These are phyloP conservation scores for Lithodes maja DNA, from an alignment of 2,888 invertebrate genomes.

Conservation along the genomic window DNA sequence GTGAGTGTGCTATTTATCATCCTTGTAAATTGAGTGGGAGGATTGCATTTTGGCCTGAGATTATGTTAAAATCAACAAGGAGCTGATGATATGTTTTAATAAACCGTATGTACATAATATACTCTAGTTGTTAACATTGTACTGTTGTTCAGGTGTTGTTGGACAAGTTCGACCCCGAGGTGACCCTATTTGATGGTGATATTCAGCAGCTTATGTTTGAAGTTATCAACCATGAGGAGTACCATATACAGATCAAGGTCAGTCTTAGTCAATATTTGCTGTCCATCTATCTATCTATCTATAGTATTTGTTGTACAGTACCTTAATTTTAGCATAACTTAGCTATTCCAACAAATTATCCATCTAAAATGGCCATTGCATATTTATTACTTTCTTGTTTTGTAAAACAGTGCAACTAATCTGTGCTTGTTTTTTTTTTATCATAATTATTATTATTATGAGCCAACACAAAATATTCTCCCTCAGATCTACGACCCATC, in stretches of 20 bases:
- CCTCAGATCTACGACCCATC: slow-evolving; percentile 4
- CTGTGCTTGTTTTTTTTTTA: too few species aligned
- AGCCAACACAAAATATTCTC: not conserved
- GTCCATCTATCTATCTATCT: not conserved
- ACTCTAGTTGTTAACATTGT: not conserved
- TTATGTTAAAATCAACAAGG: too few species aligned
- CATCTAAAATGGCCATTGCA: too few species aligned
- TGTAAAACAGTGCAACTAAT: too few species aligned
- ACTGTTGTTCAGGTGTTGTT: not conserved
- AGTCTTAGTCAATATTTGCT: not conserved
- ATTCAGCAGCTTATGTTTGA: slow-evolving; percentile 30
- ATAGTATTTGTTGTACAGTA: not conserved
- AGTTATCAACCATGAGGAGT: slow-evolving; percentile 39
- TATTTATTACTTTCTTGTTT: too few species aligned
- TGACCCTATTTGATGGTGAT: slow-evolving; percentile 21
- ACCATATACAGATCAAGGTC: slow-evolving; percentile 41
- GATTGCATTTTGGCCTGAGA: too few species aligned
- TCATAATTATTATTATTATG: too few species aligned
- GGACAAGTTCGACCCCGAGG: slow-evolving; percentile 4
- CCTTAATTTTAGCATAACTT: not conserved
- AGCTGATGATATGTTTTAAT: too few species aligned
- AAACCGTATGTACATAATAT: not conserved
- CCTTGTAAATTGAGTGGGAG: too few species aligned
- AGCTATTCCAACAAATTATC: too few species aligned
- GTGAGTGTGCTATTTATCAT: too few species aligned